A percentile compares a stretch with the other conserved stretches of the same genome.
Evolutionary conservation across 1,140 invertebrate genomes (phyloP).

Genomic region (Littorina saxatilis): DNA sequence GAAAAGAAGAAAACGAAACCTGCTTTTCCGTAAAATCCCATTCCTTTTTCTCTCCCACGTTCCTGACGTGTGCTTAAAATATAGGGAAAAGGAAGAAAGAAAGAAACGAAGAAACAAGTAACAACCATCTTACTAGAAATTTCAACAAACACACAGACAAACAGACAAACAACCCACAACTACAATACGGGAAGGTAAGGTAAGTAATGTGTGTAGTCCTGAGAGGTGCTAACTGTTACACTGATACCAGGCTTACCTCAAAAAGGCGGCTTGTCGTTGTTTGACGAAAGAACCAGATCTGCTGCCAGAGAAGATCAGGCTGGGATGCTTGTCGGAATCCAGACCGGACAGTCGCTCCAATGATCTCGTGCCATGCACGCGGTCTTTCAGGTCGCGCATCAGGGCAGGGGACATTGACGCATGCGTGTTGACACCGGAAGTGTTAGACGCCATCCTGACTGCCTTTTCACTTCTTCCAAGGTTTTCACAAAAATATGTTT

Average conservation of each 20-base stretch:
- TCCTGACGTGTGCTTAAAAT: too few relatives aligned
- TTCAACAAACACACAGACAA: background rate
- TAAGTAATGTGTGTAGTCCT: too few relatives aligned
- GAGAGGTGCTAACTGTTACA: too few relatives aligned
- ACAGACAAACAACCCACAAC: slow-evolving; percentile 1
- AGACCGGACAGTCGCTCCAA: slow-evolving; percentile 3
- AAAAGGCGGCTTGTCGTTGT: background rate
- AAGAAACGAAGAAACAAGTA: too few relatives aligned
- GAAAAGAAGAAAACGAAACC: too few relatives aligned
- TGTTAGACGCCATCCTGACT: background rate
- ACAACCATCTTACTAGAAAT: too few relatives aligned
- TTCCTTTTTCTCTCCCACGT: too few relatives aligned
- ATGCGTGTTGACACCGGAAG: slow-evolving; percentile 26
- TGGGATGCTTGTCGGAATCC: slow-evolving; percentile 30
- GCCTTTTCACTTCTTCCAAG: too few relatives aligned
- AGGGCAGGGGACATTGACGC: slow-evolving; percentile 23
- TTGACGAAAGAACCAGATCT: slow-evolving; percentile 11
- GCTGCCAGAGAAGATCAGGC: slow-evolving; percentile 16
- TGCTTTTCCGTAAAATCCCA: too few relatives aligned
- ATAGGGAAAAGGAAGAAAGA: too few relatives aligned
- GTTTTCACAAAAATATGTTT: too few relatives aligned
- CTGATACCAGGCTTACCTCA: background rate
- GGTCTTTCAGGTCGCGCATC: slow-evolving; percentile 10
- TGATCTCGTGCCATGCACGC: slow-evolving; percentile 11
- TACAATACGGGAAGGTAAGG: too few relatives aligned